A percentile compares a stretch with the other conserved stretches of the same genome.
These are phyloP conservation scores for Homalodisca vitripennis DNA, from an alignment of 1,140 invertebrate species.

Conservation along the genomic window DNA sequence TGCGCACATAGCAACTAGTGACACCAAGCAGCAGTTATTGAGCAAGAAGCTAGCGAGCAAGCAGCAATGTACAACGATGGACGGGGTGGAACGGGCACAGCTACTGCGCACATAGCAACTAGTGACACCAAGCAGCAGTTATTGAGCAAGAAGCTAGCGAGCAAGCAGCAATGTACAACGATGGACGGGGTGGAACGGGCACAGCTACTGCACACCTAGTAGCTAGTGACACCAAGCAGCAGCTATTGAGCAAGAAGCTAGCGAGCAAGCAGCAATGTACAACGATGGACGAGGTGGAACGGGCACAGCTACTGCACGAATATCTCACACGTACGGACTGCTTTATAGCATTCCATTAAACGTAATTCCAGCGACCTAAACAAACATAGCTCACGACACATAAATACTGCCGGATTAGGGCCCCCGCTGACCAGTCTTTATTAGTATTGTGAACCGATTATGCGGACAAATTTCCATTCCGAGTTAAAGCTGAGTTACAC, in stretches of 20 bases:
- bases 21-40: no score
- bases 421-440: constrained; percentile 20
- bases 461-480: constrained; percentile 18
- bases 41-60: no score
- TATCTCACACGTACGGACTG: constrained; percentile 15
- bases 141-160: no score
- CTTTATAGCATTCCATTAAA: constrained; percentile 31
- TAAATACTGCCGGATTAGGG: constrained; percentile 18
- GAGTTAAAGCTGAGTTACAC: constrained; percentile 8
- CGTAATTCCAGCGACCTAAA: constrained; percentile 25
- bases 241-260: no score
- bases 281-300: not conserved
- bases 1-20: no score
- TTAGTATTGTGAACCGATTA: constrained; percentile 26
- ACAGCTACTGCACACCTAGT: constrained; percentile 2
- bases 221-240: no score
- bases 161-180: no score
- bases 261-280: no score
- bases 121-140: no score
- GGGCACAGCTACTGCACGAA: constrained; percentile 16
- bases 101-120: no score
- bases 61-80: no score
- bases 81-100: not conserved
- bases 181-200: not conserved
- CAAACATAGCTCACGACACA: constrained; percentile 26